phyloP scores from a whole-genome alignment of 2,888 invertebrate genomes.

The Thymelicus lineola region DNA sequence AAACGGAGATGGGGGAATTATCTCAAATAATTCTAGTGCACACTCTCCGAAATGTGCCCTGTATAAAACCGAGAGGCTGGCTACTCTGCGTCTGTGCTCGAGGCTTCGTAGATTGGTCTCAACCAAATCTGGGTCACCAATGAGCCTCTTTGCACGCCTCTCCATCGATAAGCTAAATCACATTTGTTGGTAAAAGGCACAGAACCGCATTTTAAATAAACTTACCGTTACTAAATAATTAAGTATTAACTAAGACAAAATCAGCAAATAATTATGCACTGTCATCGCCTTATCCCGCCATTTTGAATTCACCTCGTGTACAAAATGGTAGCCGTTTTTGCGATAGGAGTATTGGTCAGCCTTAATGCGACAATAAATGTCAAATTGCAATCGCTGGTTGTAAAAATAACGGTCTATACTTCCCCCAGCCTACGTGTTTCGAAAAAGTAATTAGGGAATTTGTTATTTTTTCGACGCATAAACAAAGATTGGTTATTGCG shows the following conservation, averaged over 20 bases:
- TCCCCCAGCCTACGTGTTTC: conserved; percentile 65
- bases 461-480: conserved; percentile 46
- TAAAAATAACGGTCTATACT: conserved; percentile 75
- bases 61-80: no score
- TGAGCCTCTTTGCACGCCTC: no score
- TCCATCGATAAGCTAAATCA: no score
- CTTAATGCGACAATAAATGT: conserved; percentile 78
- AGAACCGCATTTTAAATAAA: background rate
- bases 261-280: conserved; percentile 44
- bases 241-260: conserved; percentile 41
- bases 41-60: no score
- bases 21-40: no score
- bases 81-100: no score
- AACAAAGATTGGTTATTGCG: conserved; percentile 38
- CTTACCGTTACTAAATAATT: conserved; percentile 28
- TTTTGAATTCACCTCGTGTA: conserved; percentile 69
- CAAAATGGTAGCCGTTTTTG: conserved; percentile 70
- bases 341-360: conserved; percentile 65
- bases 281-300: conserved; percentile 58
- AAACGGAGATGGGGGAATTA: no score
- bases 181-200: background rate
- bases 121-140: no score
- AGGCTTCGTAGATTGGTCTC: no score
- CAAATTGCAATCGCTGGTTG: conserved; percentile 77
- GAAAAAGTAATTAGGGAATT: conserved; percentile 70